Percentiles rank a stretch among this genome's conserved stretches.
These are phyloP conservation scores for Pristionchus mayeri DNA, from an alignment of 2,888 invertebrate species.

Conservation along the genomic window DNA sequence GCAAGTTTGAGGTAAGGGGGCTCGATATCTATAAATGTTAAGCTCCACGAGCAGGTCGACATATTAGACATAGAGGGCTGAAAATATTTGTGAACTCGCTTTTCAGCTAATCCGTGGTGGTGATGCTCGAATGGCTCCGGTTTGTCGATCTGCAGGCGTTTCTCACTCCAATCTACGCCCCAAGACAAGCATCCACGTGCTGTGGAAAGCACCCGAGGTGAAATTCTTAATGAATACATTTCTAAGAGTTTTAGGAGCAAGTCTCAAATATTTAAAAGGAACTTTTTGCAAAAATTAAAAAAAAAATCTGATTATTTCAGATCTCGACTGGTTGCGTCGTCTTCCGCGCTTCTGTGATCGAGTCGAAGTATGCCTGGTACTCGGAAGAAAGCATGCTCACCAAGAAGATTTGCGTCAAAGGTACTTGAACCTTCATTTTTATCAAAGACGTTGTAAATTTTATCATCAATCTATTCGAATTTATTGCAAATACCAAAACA, in stretches of 20 bases:
- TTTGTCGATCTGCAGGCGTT: conserved; percentile 72
- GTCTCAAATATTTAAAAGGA: background rate
- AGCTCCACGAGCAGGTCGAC: background rate
- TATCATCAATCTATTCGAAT: too few relatives aligned
- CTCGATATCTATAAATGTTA: too few relatives aligned
- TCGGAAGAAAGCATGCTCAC: conserved; percentile 73
- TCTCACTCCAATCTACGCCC: conserved; percentile 73
- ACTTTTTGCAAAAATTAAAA: background rate
- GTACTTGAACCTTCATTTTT: conserved; percentile 55
- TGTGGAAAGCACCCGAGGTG: conserved; percentile 74
- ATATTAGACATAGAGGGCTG: background rate
- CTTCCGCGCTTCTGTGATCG: conserved; percentile 75
- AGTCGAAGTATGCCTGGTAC: conserved; percentile 75
- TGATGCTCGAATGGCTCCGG: conserved; percentile 73
- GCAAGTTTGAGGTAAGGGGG: conserved; percentile 69
- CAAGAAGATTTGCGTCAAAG: conserved; percentile 70
- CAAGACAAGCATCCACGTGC: conserved; percentile 72
- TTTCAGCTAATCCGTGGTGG: conserved; percentile 61
- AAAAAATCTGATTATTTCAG: conserved; percentile 44
- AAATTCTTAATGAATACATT: background rate
- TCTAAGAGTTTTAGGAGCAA: background rate
- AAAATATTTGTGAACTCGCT: background rate
- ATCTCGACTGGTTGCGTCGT: conserved; percentile 69
- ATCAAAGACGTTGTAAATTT: too few relatives aligned
- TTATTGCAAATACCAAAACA: too few relatives aligned